Evolutionary conservation across 2,797 vertebrate species (phyloP), one percentile per base, ranked within the genome.

Genomic region (Acipenser oxyrinchus): DNA sequence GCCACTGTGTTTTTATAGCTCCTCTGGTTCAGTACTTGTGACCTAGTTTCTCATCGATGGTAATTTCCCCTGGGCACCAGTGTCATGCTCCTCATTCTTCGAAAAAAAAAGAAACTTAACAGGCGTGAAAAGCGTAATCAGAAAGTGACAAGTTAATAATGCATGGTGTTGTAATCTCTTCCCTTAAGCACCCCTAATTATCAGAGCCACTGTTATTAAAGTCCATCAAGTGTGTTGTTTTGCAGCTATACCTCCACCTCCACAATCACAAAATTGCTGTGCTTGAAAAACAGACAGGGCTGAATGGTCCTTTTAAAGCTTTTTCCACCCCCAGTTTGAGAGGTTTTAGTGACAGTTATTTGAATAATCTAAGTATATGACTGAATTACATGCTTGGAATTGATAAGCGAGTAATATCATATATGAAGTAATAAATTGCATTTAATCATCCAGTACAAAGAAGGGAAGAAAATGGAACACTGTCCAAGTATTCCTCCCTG

Each of bases 81-180:
- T 58, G 55, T 58, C 55, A 58, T 13, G 15, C 11, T 2, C 3
- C 10, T 58, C 11, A n/a, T n/a, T 58, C 55, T n/a, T 13, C 3
- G 55, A 13, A 11, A 7, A 58, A 58, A 7, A n/a, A n/a, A 13
- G 2, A 11, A 6, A 13, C 55, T 58, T 13, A 37, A n/a, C n/a
- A 58, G 55, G 55, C 15, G 2, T 58, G 55, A 5, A 53, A 9
- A 12, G 52, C 52, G 55, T 13, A 58, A 13, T n/a, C 55, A 3
- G 55, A 58, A 58, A 58, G 55, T 58, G 55, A 58, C 55, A n/a
- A 58, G 55, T 58, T 58, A 58, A 58, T 58, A 58, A 58, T 6
- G 55, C 12, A 13, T 11, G 55, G 55, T 13, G 12, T 13, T 13
- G 10, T 58, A 13, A 58, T 58, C 55, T n/a, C 55, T n/a, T n/a